Evolutionary conservation across 2,113 vertebrate genomes (phyloP).

Genomic region (Onychorhynchus coronatus): DNA sequence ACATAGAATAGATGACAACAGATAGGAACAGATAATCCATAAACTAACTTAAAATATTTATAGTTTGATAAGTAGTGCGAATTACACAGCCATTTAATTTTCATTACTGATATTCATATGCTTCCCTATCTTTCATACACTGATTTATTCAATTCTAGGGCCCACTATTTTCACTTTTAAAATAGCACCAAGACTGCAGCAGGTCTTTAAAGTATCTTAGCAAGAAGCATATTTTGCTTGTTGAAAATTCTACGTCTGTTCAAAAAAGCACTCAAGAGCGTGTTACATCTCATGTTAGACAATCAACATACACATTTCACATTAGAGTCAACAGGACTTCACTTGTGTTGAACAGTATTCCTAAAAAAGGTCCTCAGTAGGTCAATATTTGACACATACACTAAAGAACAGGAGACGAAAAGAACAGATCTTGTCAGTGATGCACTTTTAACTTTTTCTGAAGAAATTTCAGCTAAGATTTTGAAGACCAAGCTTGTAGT

Average conservation of each 20-base stretch:
- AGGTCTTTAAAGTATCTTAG: neutral
- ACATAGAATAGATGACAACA: neutral
- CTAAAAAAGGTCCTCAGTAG: neutral
- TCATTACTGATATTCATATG: neutral
- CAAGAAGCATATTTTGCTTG: neutral
- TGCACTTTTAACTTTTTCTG: neutral
- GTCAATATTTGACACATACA: neutral
- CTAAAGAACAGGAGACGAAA: neutral
- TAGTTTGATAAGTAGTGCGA: neutral
- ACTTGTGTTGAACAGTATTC: neutral
- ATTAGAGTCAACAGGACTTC: neutral
- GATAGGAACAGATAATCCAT: neutral
- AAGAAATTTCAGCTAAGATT: neutral
- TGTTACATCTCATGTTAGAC: neutral
- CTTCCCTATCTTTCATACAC: neutral
- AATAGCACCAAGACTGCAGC: neutral
- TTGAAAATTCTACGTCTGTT: neutral
- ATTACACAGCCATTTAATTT: neutral
- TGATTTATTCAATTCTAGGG: neutral
- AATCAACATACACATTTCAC: neutral
- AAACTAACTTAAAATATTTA: neutral
- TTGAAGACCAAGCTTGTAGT: neutral
- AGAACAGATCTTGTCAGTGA: neutral
- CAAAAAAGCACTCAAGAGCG: neutral
- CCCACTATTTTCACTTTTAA: neutral